phyloP scores from a whole-genome alignment of 2,113 vertebrate species.

The Petromus typicus region DNA sequence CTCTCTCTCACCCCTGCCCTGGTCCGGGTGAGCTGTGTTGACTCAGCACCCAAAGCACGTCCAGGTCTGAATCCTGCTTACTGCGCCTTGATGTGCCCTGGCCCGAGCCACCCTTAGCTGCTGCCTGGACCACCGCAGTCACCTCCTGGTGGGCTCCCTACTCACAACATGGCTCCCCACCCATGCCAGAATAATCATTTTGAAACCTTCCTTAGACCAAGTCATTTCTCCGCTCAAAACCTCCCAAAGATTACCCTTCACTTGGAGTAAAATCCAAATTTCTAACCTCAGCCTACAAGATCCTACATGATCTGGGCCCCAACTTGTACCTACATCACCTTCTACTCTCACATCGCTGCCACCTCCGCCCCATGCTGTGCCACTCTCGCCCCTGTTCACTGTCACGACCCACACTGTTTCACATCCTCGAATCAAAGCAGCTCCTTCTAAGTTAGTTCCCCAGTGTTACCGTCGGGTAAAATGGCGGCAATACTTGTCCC shows the following conservation, averaged over 20 bases:
- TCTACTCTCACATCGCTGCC: not conserved
- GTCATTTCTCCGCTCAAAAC: not conserved
- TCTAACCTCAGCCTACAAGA: too few species aligned
- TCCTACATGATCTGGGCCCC: not conserved
- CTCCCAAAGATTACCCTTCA: not conserved
- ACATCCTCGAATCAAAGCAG: not conserved
- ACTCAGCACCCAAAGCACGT: not conserved
- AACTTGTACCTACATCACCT: not conserved
- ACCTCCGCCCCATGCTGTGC: not conserved
- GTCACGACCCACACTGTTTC: not conserved
- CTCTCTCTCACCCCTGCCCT: not conserved
- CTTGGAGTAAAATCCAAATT: not conserved
- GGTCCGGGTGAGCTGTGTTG: not conserved
- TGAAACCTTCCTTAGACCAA: not conserved
- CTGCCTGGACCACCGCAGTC: not conserved
- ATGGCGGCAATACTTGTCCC: too few species aligned
- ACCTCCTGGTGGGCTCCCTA: not conserved
- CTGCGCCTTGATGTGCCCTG: not conserved
- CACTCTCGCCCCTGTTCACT: not conserved
- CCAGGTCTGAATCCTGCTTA: not conserved
- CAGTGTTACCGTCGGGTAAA: not conserved
- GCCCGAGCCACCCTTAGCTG: not conserved
- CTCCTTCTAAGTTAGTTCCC: not conserved
- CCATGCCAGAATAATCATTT: not conserved
- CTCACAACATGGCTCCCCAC: not conserved